Base-by-base conservation (phyloP, 2,113 vertebrate genomes). In the Silurus meridionalis region DNA sequence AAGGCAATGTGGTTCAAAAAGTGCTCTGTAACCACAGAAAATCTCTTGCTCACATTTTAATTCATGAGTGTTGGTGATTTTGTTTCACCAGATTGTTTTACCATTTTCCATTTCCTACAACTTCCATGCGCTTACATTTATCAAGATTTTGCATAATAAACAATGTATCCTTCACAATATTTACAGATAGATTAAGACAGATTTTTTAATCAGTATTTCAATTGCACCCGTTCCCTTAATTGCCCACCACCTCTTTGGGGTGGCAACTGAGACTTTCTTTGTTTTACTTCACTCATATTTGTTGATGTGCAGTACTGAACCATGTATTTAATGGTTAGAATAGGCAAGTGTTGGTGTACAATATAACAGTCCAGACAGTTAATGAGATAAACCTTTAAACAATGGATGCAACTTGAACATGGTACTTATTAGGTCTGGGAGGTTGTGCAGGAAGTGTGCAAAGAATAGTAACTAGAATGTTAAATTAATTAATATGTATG, bases 1-100 rank as follows among this genome's bases (percentile, higher is more conserved):
- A 93, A 91, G 94, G 92, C 93, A 71, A 92, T 90, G 89, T 91
- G 91, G 90, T 91, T 93, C 90, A 92, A 86, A 88, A 90, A 91
- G 84, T 52, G 50, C 28, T 74, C 82, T 75, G 50, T 81, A 86
- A 37, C 64, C 57, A 78, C 67, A 75, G 9, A 83, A 86, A 52
- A 52, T 37, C 66, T 66, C n/a, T 55, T 88, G 53, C 52, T 79
- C 57, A 69, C 77, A 74, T 89, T 93, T 92, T 93, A 93, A 93
- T 92, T 93, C 93, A 93, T 92, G 89, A 92, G 87, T 67, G 60
- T 55, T 83, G 63, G 48, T 84, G 82, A 92, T 91, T 81, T 67
- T 86, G 75, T 85, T 48, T 87, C 71, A 52, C 82, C 60, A 71
- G 23, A 80, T 67, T 84, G 28, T 86, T 25, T 81, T 66, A 75